Evolutionary conservation across 2,797 vertebrate genomes (phyloP), one percentile per base, ranked within the genome.

Genomic region (Epinephelus awoara): DNA sequence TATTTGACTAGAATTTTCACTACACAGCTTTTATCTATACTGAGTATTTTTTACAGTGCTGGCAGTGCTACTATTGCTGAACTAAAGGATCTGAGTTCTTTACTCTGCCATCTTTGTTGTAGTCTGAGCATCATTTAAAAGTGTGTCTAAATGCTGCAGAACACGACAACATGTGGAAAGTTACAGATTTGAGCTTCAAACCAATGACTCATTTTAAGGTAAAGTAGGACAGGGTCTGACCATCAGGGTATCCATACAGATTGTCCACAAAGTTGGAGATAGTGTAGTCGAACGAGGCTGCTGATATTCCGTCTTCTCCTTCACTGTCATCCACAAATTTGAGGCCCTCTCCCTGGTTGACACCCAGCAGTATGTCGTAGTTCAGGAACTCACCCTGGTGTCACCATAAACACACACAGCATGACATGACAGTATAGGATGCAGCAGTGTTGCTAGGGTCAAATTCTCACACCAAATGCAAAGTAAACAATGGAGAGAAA

Each of bases 261-360:
- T 99, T 99, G 91, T 99, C 98, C 84, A 99, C 98, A 50, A 99
- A 99, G 93, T 99, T 99, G 88, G 98, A 99, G 64, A 99, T 97
- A 0, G 97, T 98, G 92, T 98, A 98, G 90, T 99, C 98, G 0
- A 99, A 99, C 3, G 97, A 96, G 34, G 97, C 96, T 1, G 97
- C 96, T 0, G 98, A 97, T 83, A 99, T 97, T 0, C 97, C 97
- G 0, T 99, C 97, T 74, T 99, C 97, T 34, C 95, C 97, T 87
- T 99, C 94, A 0, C 96, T 97, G 88, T 98, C 97, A 76, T 99
- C 98, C 77, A 99, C 98, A 64, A 99, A 99, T 86, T 99, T 99
- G 10, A 99, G 73, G 0, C 98, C 98, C 76, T 99, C 98, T 0
- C 98, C 98, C 65, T 99, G 98, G 92, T 99, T 99, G 86, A 99